Evolutionary conservation across 2,888 invertebrate species (phyloP), one percentile per base, ranked within the genome.

Genomic region (Anaspis maculata): DNA sequence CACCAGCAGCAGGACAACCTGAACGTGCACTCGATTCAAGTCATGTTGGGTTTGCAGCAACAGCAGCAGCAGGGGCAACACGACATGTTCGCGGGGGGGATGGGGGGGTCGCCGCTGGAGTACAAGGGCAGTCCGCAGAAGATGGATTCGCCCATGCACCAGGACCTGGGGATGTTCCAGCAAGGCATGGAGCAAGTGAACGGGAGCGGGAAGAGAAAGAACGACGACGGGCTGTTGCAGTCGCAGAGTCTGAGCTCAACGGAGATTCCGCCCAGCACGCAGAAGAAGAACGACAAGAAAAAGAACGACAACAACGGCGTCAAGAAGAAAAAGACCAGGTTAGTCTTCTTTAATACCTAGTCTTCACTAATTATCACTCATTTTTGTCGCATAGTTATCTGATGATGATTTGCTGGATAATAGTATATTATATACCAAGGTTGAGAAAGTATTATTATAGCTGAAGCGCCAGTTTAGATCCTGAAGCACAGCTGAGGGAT

Each of bases 301-400:
- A 87, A 87, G 63, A 76, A 74, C 51, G 86, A 86, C 60, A 86
- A 83, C 52, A 87, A 84, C 60, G 86, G 86, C 27, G 84, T 87
- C 21, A 90, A 90, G 64, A 90, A 90, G 69, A 90, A 90, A 67
- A 90, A 90, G 69, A 90, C 90, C 32, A 84, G 90, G 90, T 89
- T 62, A 60, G 64, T 56, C 15, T 30, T 30, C 3, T 11, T 9
- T 19, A 19, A 19, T n/a, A n/a, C n/a, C n/a, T n/a, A n/a, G n/a
- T n/a, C n/a, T n/a, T n/a, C n/a, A n/a, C n/a, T n/a, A n/a, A n/a
- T n/a, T n/a, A n/a, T n/a, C n/a, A n/a, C n/a, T n/a, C n/a, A n/a
- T n/a, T n/a, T n/a, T n/a, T n/a, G n/a, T n/a, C n/a, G n/a, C n/a
- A n/a, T n/a, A n/a, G n/a, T n/a, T n/a, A n/a, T n/a, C n/a, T n/a